Evolutionary conservation across 2,888 invertebrate species (phyloP), one percentile per base, ranked within the genome.

Genomic region (Helleia helle): DNA sequence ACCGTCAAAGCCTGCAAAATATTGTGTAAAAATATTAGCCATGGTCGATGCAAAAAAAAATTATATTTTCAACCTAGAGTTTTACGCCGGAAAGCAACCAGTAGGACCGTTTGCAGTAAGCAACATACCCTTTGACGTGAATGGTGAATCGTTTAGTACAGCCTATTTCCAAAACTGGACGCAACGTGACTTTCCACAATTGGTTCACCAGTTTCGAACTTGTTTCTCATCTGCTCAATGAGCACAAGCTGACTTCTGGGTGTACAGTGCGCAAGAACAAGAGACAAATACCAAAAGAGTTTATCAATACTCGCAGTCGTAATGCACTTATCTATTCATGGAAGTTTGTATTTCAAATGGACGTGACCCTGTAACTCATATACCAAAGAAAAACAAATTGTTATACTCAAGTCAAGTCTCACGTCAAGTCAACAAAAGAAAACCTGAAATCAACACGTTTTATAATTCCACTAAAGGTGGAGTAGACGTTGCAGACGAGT

Each of bases 401-500:
- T 62, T 15, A 8, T 57, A 25, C 36, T 56, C 9, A 42, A 64
- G 44, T 63, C 59, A 25, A 52, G 48, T 9, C 24, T 60, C 38
- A 42, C 18, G 47, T 30, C 56, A 55, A 30, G 50, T 47, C 15
- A 46, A 51, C 6, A 43, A 49, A 42, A 37, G 41, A 40, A 59
- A 54, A 46, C 53, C 56, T 11, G 48, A 54, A 39, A 56, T 55
- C 18, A 55, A 54, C 18, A 52, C 51, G 14, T 56, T 49, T 43
- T 58, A 59, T 46, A 58, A 59, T 38, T 4, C 28, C 13, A 61
- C 54, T 2, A 61, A 61, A 53, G 48, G 38, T 38, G 53, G 56
- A 3, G 54, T 56, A 6, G 54, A 58, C 42, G 43, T 54, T 2
- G 50, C 47, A 3, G 55, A 59, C 42, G 46, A 59, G 41, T 25